Evolutionary conservation across 2,113 vertebrate species (phyloP).

Genomic region (Ramphastos sulfuratus): DNA sequence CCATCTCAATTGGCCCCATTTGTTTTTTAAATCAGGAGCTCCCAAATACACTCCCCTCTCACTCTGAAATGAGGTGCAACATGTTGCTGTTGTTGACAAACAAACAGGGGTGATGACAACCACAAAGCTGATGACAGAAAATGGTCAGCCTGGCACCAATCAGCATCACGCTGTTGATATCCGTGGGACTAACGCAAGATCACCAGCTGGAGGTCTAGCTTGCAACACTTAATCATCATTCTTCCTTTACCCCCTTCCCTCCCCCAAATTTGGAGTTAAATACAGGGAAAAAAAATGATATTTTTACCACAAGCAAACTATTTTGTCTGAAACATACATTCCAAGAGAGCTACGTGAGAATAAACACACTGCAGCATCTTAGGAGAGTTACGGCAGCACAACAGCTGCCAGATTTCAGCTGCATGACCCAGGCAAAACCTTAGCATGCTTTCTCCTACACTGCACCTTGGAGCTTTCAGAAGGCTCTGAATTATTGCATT

Average conservation of each 20-base stretch:
- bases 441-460: not conserved
- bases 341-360: not conserved
- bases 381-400: not conserved
- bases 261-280: rapidly evolving
- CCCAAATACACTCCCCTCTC: not conserved
- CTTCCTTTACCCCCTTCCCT: not conserved
- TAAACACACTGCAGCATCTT: not conserved
- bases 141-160: not conserved
- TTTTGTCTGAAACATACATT: not conserved
- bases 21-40: not conserved
- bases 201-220: not conserved
- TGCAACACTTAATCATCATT: not conserved
- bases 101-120: not conserved
- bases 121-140: not conserved
- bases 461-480: not conserved
- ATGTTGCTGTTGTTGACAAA: not conserved
- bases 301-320: not conserved
- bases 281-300: not conserved
- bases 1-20: not conserved
- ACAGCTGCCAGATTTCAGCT: not conserved
- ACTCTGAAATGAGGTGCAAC: not conserved
- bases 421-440: not conserved
- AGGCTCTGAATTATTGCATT: conserved; percentile 18
- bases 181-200: not conserved
- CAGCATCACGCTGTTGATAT: not conserved